Percentiles rank a stretch among this genome's conserved stretches.
Conservation (phyloP, 2,888 invertebrate species). For the Myopa tessellatipennis region DNA sequence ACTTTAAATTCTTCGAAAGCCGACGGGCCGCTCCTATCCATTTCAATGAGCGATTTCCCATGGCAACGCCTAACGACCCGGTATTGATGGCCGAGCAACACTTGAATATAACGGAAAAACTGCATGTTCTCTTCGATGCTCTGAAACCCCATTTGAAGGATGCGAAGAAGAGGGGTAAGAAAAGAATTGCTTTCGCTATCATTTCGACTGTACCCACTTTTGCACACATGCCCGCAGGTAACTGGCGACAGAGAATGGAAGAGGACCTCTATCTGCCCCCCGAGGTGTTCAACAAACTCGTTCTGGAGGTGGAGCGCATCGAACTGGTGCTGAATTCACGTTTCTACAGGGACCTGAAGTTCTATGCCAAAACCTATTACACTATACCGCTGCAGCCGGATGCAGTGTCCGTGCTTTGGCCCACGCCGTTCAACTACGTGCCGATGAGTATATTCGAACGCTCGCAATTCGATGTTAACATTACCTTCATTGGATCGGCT, state of each 20-base stretch:
- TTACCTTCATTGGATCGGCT: conserved; percentile 57
- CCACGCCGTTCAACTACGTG: conserved; percentile 57
- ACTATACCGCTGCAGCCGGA: conserved; percentile 50
- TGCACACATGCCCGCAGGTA: neutral
- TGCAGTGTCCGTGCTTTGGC: conserved; percentile 59
- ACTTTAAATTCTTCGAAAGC: conserved; percentile 52
- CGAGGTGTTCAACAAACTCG: conserved; percentile 46
- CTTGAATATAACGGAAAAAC: conserved; percentile 55
- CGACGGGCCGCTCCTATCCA: conserved; percentile 53
- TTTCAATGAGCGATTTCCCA: conserved; percentile 60
- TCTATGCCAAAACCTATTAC: conserved; percentile 52
- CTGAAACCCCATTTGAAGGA: neutral
- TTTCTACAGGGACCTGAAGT: conserved; percentile 55
- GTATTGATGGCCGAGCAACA: conserved; percentile 59
- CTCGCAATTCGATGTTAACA: conserved; percentile 60
- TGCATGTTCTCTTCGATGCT: conserved; percentile 47
- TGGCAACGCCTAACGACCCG: conserved; percentile 57
- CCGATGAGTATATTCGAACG: conserved; percentile 57
- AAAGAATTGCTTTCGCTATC: neutral
- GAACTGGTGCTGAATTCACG: conserved; percentile 57
- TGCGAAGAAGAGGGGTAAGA: neutral
- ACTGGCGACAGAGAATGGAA: neutral
- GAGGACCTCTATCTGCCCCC: conserved; percentile 36
- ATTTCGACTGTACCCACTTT: neutral
- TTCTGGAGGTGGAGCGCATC: conserved; percentile 61